Percentiles rank a stretch among this genome's conserved stretches.
Evolutionary conservation across 2,797 vertebrate species (phyloP).

Genomic region (Astyanax mexicanus): DNA sequence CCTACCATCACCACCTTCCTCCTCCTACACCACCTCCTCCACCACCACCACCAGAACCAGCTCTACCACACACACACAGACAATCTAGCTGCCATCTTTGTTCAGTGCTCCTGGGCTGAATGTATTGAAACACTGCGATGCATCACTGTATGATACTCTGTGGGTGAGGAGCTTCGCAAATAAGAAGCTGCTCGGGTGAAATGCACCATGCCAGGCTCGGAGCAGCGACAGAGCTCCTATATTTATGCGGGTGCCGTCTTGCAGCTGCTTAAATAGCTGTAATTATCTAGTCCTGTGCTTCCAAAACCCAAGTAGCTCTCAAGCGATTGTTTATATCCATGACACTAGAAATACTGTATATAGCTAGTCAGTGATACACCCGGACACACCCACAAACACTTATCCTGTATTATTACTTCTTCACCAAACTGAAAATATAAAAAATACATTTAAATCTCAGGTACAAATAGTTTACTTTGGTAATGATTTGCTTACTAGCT

Average conservation of each 20-base stretch:
- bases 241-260: constrained; percentile 12
- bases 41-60: neutral
- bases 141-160: constrained; percentile 1
- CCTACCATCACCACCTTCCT: constrained; percentile 11
- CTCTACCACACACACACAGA: constrained; percentile 26
- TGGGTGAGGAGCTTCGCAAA: constrained; percentile 9
- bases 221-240: constrained; percentile 2
- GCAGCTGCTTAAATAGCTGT: constrained; percentile 27
- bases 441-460: too few relatives aligned
- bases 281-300: constrained; percentile 43
- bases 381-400: too few relatives aligned
- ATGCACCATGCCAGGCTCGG: neutral
- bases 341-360: constrained; percentile 35
- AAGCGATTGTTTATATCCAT: constrained; percentile 32
- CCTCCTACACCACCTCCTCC: constrained; percentile 5
- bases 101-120: constrained; percentile 20
- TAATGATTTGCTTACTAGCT: too few relatives aligned
- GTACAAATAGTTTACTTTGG: too few relatives aligned
- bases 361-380: too few relatives aligned
- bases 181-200: neutral
- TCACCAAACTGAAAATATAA: too few relatives aligned
- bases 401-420: too few relatives aligned
- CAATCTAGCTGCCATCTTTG: constrained; percentile 26
- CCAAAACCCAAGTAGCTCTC: constrained; percentile 1
- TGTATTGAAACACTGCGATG: constrained; percentile 11